phyloP scores from a whole-genome alignment of 2,113 vertebrate genomes.

The Phainopepla nitens region DNA sequence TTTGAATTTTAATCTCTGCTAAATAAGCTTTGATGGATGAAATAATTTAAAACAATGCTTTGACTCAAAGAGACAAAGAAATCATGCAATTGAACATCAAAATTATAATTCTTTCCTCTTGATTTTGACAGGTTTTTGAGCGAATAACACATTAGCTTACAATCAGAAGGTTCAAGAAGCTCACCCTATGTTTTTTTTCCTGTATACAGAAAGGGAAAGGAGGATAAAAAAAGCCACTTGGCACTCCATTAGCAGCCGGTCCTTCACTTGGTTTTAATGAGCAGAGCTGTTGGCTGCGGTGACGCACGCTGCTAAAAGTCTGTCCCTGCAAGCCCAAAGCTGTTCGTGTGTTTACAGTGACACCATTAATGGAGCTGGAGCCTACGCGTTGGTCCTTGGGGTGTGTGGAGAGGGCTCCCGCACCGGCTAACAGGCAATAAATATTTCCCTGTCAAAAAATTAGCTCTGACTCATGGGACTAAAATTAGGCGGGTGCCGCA shows the following conservation, averaged over 20 bases:
- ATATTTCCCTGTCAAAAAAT: background rate
- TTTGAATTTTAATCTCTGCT: background rate
- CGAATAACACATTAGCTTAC: background rate
- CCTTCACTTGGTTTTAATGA: background rate
- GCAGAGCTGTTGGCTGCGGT: background rate
- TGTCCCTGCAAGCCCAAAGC: background rate
- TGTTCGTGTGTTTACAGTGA: background rate
- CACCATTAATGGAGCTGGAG: background rate
- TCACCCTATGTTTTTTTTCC: background rate
- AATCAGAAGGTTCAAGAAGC: background rate
- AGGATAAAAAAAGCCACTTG: background rate
- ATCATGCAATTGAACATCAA: background rate
- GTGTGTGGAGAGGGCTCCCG: background rate
- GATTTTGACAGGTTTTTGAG: slow-evolving; percentile 15
- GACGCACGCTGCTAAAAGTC: background rate
- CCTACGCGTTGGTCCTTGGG: background rate
- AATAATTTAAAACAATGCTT: background rate
- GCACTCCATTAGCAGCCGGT: background rate
- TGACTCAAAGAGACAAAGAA: background rate
- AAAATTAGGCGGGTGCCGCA: background rate
- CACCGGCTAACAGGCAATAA: fast-evolving
- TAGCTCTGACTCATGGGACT: background rate
- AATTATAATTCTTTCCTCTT: background rate
- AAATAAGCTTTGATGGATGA: background rate
- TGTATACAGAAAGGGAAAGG: background rate